Conservation (phyloP, 2,888 invertebrate species). For the Eupsilia transversa region DNA sequence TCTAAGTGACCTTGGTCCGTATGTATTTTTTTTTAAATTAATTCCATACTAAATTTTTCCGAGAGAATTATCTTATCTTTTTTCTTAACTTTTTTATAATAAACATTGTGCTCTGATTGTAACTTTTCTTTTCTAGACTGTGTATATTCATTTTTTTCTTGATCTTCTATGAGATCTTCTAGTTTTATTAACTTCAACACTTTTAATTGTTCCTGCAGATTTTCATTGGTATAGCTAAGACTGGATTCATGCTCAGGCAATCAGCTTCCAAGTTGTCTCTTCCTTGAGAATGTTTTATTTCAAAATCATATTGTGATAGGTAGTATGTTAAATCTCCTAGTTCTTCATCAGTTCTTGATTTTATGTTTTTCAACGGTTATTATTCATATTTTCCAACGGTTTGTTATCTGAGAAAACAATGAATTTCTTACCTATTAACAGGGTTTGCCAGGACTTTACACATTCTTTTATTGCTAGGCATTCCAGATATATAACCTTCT, state of each 20-base stretch:
- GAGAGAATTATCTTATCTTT: background rate
- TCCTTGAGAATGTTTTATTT: constrained; percentile 6
- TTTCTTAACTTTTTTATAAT: background rate
- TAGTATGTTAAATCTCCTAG: background rate
- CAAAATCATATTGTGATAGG: constrained; percentile 3
- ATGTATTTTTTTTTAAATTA: background rate
- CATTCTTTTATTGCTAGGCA: background rate
- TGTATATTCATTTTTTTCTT: background rate
- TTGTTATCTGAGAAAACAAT: background rate
- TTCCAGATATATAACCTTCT: background rate
- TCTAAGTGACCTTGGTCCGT: background rate
- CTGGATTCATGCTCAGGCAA: background rate
- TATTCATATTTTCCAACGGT: constrained; percentile 3
- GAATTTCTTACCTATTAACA: background rate
- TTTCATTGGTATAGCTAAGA: background rate
- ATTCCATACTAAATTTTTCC: background rate
- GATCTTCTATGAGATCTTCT: background rate
- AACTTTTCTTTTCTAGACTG: background rate
- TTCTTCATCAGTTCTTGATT: background rate
- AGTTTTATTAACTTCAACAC: background rate
- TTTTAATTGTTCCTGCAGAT: background rate
- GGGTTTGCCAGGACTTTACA: constrained; percentile 4
- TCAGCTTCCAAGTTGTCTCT: constrained; percentile 2
- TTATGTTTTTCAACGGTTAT: too few relatives aligned
- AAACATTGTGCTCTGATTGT: background rate